Evolutionary conservation across 2,797 vertebrate genomes (phyloP), one percentile per base, ranked within the genome.

Genomic region (Gastrophryne carolinensis): DNA sequence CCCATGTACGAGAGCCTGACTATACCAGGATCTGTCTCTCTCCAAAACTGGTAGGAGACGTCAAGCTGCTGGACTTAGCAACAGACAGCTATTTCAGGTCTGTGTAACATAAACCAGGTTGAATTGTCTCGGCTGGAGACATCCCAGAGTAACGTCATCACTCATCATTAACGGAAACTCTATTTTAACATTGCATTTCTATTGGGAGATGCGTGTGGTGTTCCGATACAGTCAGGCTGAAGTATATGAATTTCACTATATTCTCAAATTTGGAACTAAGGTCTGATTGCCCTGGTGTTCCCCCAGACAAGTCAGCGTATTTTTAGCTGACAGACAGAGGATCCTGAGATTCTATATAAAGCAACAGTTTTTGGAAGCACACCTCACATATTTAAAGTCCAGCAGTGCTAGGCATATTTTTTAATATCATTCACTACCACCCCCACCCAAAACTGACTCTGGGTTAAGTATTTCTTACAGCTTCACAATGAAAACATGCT

Each of bases 21-120:
- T 54, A 30, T 44, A 39, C 62, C 62, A 13, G n/a, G 53, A 15
- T 37, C 44, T 50, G 23, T 9, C 21, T 60, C 44, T 61, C 17
- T 29, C 49, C 52, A 53, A 23, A 52, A 37, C 19, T 21, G 21
- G 44, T 21, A 63, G 70, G 58, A 30, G 23, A 24, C 10, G 13
- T 2, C 12, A 39, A 24, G 53, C 10, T 41, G 15, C 52, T 49
- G 13, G 50, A 57, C 4, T 15, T 10, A 34, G 50, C 30, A 56
- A 35, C 15, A 49, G 50, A 4, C 54, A 24, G 72, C 47, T 74
- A 65, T 74, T 74, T 57, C 61, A 26, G 35, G 37, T n/a, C 12
- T 41, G 60, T 35, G 70, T 73, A 52, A 73, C 35, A 47, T 57
- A 57, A 74, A 37, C n/a, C 50, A 58, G 17, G 24, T 53, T 53